Conservation (phyloP, 2,113 vertebrate species). For the Mystacornis crossleyi region DNA sequence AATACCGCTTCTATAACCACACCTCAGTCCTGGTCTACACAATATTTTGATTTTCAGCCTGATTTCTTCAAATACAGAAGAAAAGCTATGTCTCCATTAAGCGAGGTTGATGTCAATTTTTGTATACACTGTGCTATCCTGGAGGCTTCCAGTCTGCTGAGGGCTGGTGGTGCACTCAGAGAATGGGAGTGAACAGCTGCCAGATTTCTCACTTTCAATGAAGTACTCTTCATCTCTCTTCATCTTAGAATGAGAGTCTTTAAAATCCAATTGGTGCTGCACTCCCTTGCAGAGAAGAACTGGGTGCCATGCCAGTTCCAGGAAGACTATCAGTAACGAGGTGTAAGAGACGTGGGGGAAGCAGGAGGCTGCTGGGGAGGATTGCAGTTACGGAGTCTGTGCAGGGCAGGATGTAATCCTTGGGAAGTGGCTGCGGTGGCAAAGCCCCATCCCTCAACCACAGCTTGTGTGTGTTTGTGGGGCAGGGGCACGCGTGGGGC, state of each 20-base stretch:
- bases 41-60: neutral
- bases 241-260: neutral
- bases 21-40: neutral
- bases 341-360: neutral
- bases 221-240: neutral
- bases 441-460: fast-evolving
- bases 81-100: neutral
- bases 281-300: neutral
- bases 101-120: neutral
- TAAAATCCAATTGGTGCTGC: neutral
- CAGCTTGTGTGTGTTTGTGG: neutral
- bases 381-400: neutral
- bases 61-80: neutral
- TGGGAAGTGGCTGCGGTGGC: neutral
- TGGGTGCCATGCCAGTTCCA: neutral
- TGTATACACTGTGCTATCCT: neutral
- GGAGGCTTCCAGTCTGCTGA: neutral
- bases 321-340: neutral
- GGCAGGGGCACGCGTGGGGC: neutral
- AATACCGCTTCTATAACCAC: neutral
- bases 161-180: neutral
- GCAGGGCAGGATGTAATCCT: neutral
- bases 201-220: neutral
- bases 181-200: neutral
- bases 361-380: neutral